Evolutionary conservation across 2,888 invertebrate species (phyloP), one percentile per base, ranked within the genome.

Genomic region (Agrilus cyanescens): DNA sequence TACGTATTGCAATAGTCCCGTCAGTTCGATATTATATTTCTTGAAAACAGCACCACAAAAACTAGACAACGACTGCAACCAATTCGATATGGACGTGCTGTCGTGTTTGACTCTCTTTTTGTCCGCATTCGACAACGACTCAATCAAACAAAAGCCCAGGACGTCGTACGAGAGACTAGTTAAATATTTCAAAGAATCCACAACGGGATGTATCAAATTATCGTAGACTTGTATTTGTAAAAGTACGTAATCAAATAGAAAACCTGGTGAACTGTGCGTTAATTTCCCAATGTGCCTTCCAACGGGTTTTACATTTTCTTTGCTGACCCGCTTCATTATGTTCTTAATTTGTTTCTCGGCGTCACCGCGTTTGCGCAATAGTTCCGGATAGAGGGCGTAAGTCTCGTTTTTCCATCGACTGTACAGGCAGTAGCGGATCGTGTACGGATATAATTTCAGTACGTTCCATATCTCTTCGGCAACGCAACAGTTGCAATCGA

Each of bases 41-140:
- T 95, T 95, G 68, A 89, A 96, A 51, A 96, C 87, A 2, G 91
- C 85, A 10, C 97, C 97, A 55, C 93, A 89, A 70, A 99, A 97
- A 46, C 85, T 87, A 1, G 96, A 88, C 20, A 97, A 76, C 60
- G 93, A 91, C 62, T 94, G 93, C 45, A 95, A 73, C 94, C 95
- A 95, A 7, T 84, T 74, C 1, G 96, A 91, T 53, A 96, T 85
- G 35, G 90, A 89, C 35, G 85, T 94, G 50, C 87, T 91, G 58
- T 90, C 88, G 52, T 85, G 83, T 57, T 91, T 91, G 52, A 87
- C 82, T 38, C 85, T 71, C 52, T 78, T 77, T 52, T 84, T 75
- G 54, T 79, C 78, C 2, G 87, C 86, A 57, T 80, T 73, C 2
- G 88, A 82, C 51, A 98, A 71, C 12, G 93, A 87, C 66, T 97